Percentiles rank a stretch among this genome's conserved stretches.
phyloP scores from a whole-genome alignment of 2,797 vertebrate genomes.

The Orientallactaga sibirica region DNA sequence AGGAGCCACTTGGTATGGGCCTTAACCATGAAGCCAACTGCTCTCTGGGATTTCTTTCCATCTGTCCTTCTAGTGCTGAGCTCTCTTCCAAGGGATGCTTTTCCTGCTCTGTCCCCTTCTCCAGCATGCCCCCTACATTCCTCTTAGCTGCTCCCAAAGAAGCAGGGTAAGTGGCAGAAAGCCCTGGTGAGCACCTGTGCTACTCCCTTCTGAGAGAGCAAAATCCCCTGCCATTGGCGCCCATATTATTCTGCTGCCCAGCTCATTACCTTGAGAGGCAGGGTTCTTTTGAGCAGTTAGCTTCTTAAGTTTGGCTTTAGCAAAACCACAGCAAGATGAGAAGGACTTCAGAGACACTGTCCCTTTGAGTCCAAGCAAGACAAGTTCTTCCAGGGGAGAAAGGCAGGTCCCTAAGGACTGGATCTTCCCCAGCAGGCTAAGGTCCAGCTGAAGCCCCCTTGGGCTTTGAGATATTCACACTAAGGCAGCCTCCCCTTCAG shows the following conservation, averaged over 20 bases:
- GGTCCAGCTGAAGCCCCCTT: fast-evolving
- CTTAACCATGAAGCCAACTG: neutral
- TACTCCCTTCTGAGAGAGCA: neutral
- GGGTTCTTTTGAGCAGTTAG: neutral
- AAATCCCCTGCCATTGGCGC: neutral
- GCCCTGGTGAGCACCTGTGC: neutral
- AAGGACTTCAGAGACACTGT: neutral
- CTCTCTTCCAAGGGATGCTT: neutral
- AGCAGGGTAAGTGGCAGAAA: slow-evolving; percentile 49
- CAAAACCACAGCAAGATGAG: neutral
- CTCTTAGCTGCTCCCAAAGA: slow-evolving; percentile 45
- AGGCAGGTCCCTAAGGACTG: neutral
- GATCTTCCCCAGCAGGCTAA: neutral
- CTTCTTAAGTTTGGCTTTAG: neutral
- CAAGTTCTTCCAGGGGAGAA: neutral
- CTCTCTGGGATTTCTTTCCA: slow-evolving; percentile 57
- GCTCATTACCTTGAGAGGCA: fast-evolving
- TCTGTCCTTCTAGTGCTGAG: slow-evolving; percentile 18
- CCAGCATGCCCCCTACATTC: slow-evolving; percentile 9
- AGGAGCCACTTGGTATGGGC: neutral
- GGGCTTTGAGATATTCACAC: fast-evolving
- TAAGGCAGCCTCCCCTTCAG: neutral
- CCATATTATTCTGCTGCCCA: neutral
- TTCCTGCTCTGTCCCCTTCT: slow-evolving; percentile 11
- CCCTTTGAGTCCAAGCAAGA: neutral